Conservation (phyloP, 2,113 vertebrate species). For the Nycticryphes semicollaris region DNA sequence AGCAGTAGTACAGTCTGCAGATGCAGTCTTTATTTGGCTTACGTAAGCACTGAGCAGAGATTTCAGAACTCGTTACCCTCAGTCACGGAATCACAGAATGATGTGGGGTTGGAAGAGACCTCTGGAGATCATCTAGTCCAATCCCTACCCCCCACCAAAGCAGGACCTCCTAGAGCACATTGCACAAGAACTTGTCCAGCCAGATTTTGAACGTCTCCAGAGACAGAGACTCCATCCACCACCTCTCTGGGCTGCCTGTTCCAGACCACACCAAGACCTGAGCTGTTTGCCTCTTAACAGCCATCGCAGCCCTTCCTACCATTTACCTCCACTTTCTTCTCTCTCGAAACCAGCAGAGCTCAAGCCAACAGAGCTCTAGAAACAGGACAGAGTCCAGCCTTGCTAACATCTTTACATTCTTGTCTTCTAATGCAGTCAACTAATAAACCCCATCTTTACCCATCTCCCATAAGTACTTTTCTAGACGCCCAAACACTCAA, state of each 20-base stretch:
- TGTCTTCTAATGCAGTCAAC: background rate
- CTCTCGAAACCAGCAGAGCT: background rate
- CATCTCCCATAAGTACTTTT: background rate
- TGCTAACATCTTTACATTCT: background rate
- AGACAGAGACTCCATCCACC: no score
- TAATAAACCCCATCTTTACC: background rate
- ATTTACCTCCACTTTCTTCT: background rate
- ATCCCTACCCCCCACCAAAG: no score
- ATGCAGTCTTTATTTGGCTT: background rate
- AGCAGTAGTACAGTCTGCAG: background rate
- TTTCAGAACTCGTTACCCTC: background rate
- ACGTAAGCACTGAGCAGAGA: background rate
- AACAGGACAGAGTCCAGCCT: background rate
- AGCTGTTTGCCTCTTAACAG: background rate
- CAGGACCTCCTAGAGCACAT: no score
- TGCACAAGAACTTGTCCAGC: no score
- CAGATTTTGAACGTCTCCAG: no score
- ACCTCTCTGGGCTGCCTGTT: no score
- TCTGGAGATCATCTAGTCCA: no score
- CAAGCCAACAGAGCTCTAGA: background rate
- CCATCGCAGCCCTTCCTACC: background rate
- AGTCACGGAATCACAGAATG: background rate
- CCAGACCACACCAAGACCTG: background rate
- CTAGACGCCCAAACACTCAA: background rate
- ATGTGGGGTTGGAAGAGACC: no score